Evolutionary conservation across 1,140 invertebrate genomes (phyloP).

Genomic region (Drosophila seguyi): DNA sequence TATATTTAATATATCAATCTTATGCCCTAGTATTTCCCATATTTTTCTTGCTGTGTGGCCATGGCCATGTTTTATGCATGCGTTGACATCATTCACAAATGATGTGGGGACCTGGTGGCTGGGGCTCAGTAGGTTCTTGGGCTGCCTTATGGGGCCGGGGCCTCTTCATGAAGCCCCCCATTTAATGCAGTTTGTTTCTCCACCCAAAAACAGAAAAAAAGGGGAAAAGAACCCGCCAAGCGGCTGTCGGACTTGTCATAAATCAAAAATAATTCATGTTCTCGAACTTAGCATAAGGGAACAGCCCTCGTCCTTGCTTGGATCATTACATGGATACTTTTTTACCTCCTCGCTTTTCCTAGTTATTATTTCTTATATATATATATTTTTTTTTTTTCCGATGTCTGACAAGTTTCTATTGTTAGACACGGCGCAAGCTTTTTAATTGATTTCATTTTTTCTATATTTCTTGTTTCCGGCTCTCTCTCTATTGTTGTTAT

Average conservation of each 20-base stretch:
- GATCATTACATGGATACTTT: slow-evolving; percentile 6
- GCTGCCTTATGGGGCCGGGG: background rate
- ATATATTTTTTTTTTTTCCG: background rate
- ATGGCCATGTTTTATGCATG: slow-evolving; percentile 76
- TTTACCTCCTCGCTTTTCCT: background rate
- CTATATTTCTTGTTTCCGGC: background rate
- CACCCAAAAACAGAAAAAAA: too few relatives aligned
- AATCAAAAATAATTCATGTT: slow-evolving; percentile 82
- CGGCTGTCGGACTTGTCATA: slow-evolving; percentile 63
- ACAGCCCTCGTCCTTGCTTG: background rate
- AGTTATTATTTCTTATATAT: background rate
- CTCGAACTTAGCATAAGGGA: slow-evolving; percentile 50
- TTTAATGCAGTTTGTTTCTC: slow-evolving; percentile 33
- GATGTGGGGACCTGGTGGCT: slow-evolving; percentile 54
- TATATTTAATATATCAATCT: background rate
- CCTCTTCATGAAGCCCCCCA: too few relatives aligned
- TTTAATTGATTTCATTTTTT: slow-evolving; percentile 39
- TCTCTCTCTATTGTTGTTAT: slow-evolving; percentile 11
- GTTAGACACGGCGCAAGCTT: slow-evolving; percentile 13
- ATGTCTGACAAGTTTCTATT: slow-evolving; percentile 11
- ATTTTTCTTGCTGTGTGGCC: slow-evolving; percentile 14
- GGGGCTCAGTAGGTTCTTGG: background rate
- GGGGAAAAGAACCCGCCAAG: slow-evolving; percentile 5
- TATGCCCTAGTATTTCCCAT: background rate
- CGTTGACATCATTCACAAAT: slow-evolving; percentile 82